Percentiles rank a stretch among this genome's conserved stretches.
Evolutionary conservation across 1,140 invertebrate genomes (phyloP).

Genomic region (Bombus balteatus): DNA sequence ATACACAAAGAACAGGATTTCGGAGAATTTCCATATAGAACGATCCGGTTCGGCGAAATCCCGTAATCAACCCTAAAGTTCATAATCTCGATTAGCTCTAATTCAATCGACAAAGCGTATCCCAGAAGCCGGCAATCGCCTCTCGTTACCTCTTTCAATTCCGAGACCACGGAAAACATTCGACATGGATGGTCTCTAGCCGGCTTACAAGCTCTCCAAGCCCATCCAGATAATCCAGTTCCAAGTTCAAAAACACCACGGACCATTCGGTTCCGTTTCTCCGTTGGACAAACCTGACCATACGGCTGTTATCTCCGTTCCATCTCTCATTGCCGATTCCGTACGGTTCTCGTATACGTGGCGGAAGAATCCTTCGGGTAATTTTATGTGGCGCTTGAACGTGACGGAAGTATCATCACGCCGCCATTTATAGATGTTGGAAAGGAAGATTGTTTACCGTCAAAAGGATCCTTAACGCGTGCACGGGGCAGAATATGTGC

Average conservation of each 20-base stretch:
- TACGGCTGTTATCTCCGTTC: neutral
- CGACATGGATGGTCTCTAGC: neutral
- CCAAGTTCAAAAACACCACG: conserved; percentile 31
- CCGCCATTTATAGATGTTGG: conserved; percentile 48
- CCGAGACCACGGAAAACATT: conserved; percentile 26
- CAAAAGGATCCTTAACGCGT: neutral
- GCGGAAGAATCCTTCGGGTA: conserved; percentile 52
- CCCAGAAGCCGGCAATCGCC: neutral
- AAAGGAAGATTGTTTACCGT: neutral
- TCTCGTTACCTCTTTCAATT: conserved; percentile 16
- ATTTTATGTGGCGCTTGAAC: conserved; percentile 54
- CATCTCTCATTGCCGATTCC: conserved; percentile 30
- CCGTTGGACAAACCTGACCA: neutral
- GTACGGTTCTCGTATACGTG: conserved; percentile 25
- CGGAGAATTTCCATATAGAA: neutral
- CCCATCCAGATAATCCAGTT: conserved; percentile 22
- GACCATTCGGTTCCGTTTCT: neutral
- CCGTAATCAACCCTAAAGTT: neutral
- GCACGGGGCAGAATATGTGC: neutral
- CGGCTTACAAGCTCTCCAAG: conserved; percentile 20
- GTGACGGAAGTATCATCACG: conserved; percentile 63
- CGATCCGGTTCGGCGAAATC: neutral
- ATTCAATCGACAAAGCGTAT: conserved; percentile 6
- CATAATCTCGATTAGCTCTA: conserved; percentile 12
- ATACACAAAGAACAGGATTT: neutral